Evolutionary conservation across 2,113 vertebrate genomes (phyloP).

Genomic region (Phasianus colchicus): DNA sequence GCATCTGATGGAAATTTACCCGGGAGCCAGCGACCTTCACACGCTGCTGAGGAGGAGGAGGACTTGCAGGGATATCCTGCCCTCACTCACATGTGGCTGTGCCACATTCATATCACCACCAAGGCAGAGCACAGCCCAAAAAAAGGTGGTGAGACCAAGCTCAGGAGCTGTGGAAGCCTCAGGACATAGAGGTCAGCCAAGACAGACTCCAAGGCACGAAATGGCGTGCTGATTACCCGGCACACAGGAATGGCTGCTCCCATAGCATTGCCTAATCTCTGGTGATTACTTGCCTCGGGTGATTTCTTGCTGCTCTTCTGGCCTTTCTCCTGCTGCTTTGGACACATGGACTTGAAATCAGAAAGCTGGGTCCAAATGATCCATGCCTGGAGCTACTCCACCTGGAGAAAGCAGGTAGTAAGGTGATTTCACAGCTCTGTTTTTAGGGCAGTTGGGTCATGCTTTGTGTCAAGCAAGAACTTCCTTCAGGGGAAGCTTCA

Average conservation of each 20-base stretch:
- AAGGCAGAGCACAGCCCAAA: neutral
- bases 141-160: neutral
- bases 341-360: neutral
- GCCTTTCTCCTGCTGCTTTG: neutral
- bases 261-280: neutral
- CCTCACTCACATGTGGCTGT: neutral
- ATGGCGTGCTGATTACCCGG: neutral
- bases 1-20: constrained; percentile 69
- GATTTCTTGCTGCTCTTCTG: neutral
- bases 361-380: neutral
- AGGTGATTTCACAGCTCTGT: neutral
- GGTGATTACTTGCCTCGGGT: neutral
- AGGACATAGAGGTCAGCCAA: neutral
- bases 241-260: neutral
- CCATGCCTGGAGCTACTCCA: neutral
- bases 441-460: neutral
- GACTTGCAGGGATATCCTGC: neutral
- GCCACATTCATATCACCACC: neutral
- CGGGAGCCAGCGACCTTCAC: constrained; percentile 42
- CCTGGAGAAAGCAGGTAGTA: neutral
- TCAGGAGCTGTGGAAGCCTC: neutral
- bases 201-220: neutral
- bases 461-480: neutral
- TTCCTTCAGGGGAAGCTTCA: neutral
- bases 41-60: neutral